Evolutionary conservation across 2,113 vertebrate genomes (phyloP).

Genomic region (Eonycteris spelaea): DNA sequence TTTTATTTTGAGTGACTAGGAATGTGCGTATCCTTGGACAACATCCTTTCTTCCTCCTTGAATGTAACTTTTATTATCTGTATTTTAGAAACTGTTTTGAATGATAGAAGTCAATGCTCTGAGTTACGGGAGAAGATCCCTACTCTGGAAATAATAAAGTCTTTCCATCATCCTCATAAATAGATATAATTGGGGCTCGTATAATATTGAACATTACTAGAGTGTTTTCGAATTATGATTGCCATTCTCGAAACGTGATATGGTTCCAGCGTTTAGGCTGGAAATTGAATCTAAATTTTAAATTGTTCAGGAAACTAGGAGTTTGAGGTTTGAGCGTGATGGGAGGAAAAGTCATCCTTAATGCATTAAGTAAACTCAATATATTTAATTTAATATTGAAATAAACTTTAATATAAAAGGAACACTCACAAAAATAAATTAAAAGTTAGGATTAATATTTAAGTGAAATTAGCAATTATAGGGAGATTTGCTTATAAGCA

Average conservation of each 20-base stretch:
- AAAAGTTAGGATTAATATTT: not conserved
- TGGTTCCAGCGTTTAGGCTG: not conserved
- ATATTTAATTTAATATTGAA: not conserved
- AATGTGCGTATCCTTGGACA: not conserved
- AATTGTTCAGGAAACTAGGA: not conserved
- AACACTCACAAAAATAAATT: not conserved
- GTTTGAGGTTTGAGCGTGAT: not conserved
- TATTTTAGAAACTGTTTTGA: not conserved
- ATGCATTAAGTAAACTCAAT: not conserved
- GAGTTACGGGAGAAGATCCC: not conserved
- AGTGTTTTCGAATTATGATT: not conserved
- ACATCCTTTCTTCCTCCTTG: not conserved
- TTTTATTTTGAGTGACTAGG: conserved; percentile 49
- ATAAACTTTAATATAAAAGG: not conserved
- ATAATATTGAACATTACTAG: not conserved
- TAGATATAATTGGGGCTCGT: not conserved
- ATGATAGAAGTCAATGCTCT: not conserved
- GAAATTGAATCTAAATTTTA: not conserved
- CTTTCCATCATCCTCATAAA: not conserved
- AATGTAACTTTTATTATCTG: not conserved
- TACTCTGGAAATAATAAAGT: not conserved
- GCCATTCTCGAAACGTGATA: not conserved
- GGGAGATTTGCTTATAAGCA: not conserved
- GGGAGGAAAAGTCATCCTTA: not conserved
- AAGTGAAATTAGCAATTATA: not conserved